A percentile compares a stretch with the other conserved stretches of the same genome.
Conservation (phyloP, 2,888 invertebrate genomes). For the Bombylius major region DNA sequence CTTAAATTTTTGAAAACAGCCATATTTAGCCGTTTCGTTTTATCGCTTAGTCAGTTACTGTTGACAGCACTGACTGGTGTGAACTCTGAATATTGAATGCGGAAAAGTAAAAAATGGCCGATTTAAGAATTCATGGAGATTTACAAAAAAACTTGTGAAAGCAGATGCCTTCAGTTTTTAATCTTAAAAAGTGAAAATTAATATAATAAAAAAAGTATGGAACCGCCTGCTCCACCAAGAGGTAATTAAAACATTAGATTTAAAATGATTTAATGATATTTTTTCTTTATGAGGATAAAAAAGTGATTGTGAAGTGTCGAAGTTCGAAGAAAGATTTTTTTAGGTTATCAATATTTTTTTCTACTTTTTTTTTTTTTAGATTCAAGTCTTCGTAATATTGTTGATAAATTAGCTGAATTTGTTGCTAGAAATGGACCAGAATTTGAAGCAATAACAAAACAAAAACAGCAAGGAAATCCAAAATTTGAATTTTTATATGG, state of each 20-base stretch:
- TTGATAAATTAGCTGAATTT: conserved; percentile 97
- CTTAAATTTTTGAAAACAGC: too few relatives aligned
- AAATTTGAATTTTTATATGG: conserved; percentile 96
- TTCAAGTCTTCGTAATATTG: conserved; percentile 89
- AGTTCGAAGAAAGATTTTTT: background rate
- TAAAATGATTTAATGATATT: background rate
- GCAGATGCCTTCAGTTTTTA: too few relatives aligned
- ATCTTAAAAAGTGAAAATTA: too few relatives aligned
- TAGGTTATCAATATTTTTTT: background rate
- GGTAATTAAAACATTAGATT: background rate
- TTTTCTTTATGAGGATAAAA: too few relatives aligned
- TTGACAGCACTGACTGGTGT: too few relatives aligned
- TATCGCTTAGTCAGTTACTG: too few relatives aligned
- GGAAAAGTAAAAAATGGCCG: too few relatives aligned
- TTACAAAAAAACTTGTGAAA: too few relatives aligned
- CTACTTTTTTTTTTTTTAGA: conserved; percentile 38
- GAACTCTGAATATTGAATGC: too few relatives aligned
- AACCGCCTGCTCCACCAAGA: background rate
- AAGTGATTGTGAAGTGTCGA: too few relatives aligned
- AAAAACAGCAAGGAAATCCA: conserved; percentile 94
- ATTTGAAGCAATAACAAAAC: conserved; percentile 97
- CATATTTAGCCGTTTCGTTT: too few relatives aligned
- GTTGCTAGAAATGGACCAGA: conserved; percentile 99
- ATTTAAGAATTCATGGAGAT: too few relatives aligned
- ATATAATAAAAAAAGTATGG: background rate